Evolutionary conservation across 2,888 invertebrate genomes (phyloP), one percentile per base, ranked within the genome.

Genomic region (Hydrotaea cyrtoneurina): DNA sequence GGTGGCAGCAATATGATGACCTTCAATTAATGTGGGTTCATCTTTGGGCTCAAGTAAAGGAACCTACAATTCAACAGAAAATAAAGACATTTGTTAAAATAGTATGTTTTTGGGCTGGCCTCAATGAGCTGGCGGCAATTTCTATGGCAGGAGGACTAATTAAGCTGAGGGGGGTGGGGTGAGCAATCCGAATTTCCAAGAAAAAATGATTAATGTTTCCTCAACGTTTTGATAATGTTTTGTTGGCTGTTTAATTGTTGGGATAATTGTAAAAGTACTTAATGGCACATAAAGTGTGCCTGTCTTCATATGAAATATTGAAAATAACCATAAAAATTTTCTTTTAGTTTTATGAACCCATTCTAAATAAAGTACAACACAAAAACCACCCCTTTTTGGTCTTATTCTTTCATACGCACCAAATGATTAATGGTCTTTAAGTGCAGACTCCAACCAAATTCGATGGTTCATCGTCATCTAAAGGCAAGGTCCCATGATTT

Each of bases 41-140:
- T 91, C 91, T 86, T 88, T 88, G 55, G 91, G 91, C 85, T 91
- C 91, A 72, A 91, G 88, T 62, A 91, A 85, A 64, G 91, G 90
- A 82, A 91, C 89, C 91, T 91, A 86, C 77, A 87, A 77, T 23
- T 26, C n/a, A 74, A 86, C 43, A 80, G n/a, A 66, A 71, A 46
- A 81, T 53, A 39, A 62, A 76, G 53, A 39, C 36, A 73, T 46
- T 59, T 46, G 19, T 71, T 59, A 64, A 80, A 72, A 71, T 50
- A 19, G 69, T 59, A 36, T 13, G 39, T 64, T 10, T 39, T n/a
- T 13, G 43, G 39, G 5, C 11, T n/a, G 43, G 39, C 1, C 31
- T 4, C 31, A 31, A 31, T 31, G 31, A 31, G n/a, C n/a, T 7
- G 7, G 31, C 31, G 31, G 2, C 31, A 64, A 36, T n/a, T 66